phyloP scores from a whole-genome alignment of 2,888 invertebrate genomes.

The Amphipyra berbera region DNA sequence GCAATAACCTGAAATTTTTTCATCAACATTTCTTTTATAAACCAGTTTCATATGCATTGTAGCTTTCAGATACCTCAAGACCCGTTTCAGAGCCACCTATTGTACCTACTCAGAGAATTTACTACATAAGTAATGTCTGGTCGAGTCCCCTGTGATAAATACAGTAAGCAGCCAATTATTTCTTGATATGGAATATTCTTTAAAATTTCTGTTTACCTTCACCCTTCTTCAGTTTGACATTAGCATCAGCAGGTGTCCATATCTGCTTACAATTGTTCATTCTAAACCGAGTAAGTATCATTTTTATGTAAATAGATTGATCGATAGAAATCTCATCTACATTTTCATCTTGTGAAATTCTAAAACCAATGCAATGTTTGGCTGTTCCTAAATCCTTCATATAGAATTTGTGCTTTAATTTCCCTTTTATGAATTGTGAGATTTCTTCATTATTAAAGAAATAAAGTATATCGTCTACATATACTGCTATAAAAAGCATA shows the following conservation, averaged over 20 bases:
- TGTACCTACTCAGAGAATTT: constrained; percentile 12
- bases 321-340: constrained; percentile 10
- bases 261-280: constrained; percentile 5
- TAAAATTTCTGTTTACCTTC: constrained; percentile 1
- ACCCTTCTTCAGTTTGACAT: background rate
- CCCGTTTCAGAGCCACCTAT: constrained; percentile 16
- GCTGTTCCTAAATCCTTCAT: constrained; percentile 12
- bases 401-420: background rate
- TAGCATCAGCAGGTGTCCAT: constrained; percentile 9
- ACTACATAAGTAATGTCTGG: constrained; percentile 19
- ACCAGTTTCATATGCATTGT: constrained; percentile 22
- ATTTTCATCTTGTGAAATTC: constrained; percentile 1
- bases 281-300: constrained; percentile 1
- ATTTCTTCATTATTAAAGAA: constrained; percentile 9
- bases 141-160: constrained; percentile 19
- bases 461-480: constrained; percentile 9
- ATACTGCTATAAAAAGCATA: constrained; percentile 4
- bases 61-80: constrained; percentile 41
- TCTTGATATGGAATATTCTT: constrained; percentile 25
- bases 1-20: background rate
- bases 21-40: background rate
- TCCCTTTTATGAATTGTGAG: background rate
- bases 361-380: constrained; percentile 19
- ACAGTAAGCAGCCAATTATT: constrained; percentile 14
- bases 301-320: constrained; percentile 15